Base-by-base conservation (phyloP, 2,113 vertebrate genomes). In the Platysteira castanea region DNA sequence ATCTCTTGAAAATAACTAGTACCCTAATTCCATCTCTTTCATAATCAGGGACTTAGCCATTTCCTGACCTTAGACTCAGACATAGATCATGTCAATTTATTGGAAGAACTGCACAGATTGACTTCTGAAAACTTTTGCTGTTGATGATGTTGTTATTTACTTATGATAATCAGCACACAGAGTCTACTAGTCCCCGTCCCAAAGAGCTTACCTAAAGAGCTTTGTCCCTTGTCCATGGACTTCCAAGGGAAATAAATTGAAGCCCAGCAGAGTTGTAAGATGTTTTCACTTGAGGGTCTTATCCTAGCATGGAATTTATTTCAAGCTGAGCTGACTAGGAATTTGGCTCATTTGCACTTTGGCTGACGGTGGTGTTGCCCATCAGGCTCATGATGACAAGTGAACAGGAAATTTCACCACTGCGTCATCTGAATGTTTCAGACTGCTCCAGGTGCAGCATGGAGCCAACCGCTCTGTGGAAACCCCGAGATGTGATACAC, bases 351-450 rank as follows among this genome's bases (percentile, higher is more conserved):
- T 35, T 87, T 80, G 74, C 59, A 21, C 42, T 76, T 90, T 97
- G 69, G 89, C 86, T 84, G 20, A 53, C 0, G 2, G 41, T 60
- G 52, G 64, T 65, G 88, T 71, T 92, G 50, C 65, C 84, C 79
- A 24, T 87, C 90, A 84, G 47, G 82, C 68, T 90, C 77, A 92
- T 13, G 57, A 89, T 89, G 83, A 94, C 79, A 95, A 92, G 65
- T 5, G 81, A 87, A 70, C 74, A 94, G 94, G 76, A 97, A 95
- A 96, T 93, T 74, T 95, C 94, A 87, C 41, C 92, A 37, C 53
- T 70, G 82, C 22, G 0, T 84, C 87, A 79, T 93, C 89, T 95
- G 87, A 61, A 71, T n/a, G 76, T 77, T 95, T 91, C 77, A 95
- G 44, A 56, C 60, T 63, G 47, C 60, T 84, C 90, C 89, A 96